These are phyloP conservation scores for Pimephales promelas DNA, from an alignment of 2,113 vertebrate species.

Conservation along the genomic window DNA sequence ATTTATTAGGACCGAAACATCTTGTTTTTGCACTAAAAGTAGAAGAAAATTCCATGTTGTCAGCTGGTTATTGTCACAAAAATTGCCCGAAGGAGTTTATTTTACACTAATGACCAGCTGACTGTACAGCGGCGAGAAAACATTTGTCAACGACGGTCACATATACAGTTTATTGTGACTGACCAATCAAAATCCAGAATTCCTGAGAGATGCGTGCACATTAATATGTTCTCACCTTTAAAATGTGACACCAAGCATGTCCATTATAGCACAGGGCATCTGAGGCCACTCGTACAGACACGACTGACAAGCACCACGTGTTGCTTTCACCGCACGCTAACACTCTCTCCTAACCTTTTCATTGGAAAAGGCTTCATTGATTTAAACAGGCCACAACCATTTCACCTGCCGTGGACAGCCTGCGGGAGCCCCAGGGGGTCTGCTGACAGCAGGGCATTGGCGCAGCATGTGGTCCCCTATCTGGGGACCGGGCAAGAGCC, in stretches of 20 bases:
- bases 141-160: not conserved
- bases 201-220: not conserved
- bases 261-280: constrained; percentile 1
- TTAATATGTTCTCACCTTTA: not conserved
- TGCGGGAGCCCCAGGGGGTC: constrained; percentile 3
- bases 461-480: constrained; percentile 42
- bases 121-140: not conserved
- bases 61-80: not conserved
- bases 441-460: constrained; percentile 44
- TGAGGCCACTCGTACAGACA: constrained; percentile 20
- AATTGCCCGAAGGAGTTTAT: not conserved
- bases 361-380: constrained; percentile 53
- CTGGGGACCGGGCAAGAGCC: constrained; percentile 27
- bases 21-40: constrained; percentile 7
- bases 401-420: constrained; percentile 36
- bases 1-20: constrained; percentile 7
- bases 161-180: not conserved
- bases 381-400: constrained; percentile 54
- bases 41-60: not conserved
- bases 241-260: constrained; percentile 2
- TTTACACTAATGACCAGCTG: not conserved
- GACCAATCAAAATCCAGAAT: not conserved
- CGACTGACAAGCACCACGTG: constrained; percentile 34
- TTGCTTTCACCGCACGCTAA: constrained; percentile 36
- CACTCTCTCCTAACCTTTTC: constrained; percentile 47